Conservation (phyloP, 2,113 vertebrate species). For the Candoia aspera region DNA sequence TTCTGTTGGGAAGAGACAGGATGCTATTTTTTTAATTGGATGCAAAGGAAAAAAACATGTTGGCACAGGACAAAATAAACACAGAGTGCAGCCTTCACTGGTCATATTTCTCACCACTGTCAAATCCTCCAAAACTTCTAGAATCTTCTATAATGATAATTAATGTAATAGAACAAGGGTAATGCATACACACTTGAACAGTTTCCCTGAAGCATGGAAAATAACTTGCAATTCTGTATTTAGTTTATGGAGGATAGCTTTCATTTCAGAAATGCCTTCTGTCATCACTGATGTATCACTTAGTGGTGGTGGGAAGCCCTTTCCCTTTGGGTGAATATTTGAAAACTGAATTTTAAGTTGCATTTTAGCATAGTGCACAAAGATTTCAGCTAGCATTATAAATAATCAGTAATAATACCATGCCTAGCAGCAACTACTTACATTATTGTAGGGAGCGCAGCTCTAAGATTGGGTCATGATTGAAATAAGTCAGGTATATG, state of each 20-base stretch:
- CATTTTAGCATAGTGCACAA: background rate
- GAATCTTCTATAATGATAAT: background rate
- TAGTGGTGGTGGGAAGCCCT: background rate
- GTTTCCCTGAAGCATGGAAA: background rate
- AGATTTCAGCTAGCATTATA: background rate
- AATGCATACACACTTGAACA: background rate
- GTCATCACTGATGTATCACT: background rate
- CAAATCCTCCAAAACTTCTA: background rate
- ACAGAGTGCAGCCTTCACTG: background rate
- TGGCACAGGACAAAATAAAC: background rate
- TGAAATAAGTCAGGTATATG: background rate
- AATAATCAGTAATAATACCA: background rate
- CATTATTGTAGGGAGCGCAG: background rate
- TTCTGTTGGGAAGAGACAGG: background rate
- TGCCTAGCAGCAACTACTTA: background rate
- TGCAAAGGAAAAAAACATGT: background rate
- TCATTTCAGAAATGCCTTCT: background rate
- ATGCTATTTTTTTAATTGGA: background rate
- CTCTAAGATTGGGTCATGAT: background rate
- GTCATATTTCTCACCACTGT: background rate
- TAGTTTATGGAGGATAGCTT: background rate
- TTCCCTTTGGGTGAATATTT: background rate
- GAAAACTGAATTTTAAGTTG: background rate
- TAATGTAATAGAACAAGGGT: background rate
- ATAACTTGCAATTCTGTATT: background rate